Evolutionary conservation across 2,113 vertebrate genomes (phyloP).

Genomic region (Rissa tridactyla): DNA sequence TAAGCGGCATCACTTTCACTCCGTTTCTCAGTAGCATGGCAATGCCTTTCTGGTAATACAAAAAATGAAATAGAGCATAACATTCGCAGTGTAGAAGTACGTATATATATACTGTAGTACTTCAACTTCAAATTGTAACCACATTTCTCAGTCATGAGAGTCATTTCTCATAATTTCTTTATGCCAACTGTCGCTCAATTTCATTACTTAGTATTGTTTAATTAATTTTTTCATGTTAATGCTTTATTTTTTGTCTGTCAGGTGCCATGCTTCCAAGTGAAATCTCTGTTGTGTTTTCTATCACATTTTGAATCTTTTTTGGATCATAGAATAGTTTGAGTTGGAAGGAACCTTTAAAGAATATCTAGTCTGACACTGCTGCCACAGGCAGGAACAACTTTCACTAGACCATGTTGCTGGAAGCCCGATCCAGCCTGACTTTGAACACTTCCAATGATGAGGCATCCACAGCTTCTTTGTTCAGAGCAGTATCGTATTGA

Average conservation of each 20-base stretch:
- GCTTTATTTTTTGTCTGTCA: not conserved
- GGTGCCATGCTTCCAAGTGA: not conserved
- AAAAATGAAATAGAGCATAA: not conserved
- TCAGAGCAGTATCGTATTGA: not conserved
- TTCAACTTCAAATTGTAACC: not conserved
- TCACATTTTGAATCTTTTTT: not conserved
- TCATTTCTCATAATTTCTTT: not conserved
- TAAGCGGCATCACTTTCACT: not conserved
- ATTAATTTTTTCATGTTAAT: not conserved
- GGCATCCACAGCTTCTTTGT: not conserved
- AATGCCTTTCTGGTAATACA: not conserved
- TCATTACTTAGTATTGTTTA: not conserved
- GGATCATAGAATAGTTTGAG: not conserved
- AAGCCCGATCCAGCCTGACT: not conserved
- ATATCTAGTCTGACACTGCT: rapidly evolving
- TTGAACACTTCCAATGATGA: too few species aligned
- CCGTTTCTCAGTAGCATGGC: not conserved
- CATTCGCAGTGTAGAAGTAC: not conserved
- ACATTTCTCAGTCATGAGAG: not conserved
- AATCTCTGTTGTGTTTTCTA: not conserved
- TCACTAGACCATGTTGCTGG: not conserved
- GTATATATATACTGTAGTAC: not conserved
- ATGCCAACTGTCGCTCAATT: rapidly evolving
- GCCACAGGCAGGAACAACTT: rapidly evolving
- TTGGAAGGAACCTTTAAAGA: not conserved